These are phyloP conservation scores for Neogale vison DNA, from an alignment of 2,113 vertebrate genomes.

Conservation along the genomic window DNA sequence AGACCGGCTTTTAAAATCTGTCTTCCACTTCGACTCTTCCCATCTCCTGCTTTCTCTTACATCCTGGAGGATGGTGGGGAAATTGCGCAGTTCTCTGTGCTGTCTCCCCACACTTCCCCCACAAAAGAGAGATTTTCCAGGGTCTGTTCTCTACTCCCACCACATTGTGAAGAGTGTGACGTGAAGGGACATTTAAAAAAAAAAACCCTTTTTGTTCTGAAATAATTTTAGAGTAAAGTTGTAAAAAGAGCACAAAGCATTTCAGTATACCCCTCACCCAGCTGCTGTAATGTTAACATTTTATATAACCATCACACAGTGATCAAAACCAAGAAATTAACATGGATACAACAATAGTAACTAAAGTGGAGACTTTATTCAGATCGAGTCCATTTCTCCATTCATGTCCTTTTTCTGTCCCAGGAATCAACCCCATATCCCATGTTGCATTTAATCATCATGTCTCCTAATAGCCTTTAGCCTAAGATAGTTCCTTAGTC, in stretches of 20 bases:
- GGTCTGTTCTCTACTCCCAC: neutral
- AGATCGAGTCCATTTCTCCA: neutral
- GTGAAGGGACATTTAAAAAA: neutral
- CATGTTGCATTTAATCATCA: neutral
- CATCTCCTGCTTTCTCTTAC: neutral
- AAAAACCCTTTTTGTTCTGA: neutral
- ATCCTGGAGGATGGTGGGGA: neutral
- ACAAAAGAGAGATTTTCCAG: neutral
- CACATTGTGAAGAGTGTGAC: neutral
- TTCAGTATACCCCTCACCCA: neutral
- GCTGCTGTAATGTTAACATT: neutral
- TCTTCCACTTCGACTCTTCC: neutral
- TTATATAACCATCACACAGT: neutral
- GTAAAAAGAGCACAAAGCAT: neutral
- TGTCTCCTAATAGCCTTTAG: neutral
- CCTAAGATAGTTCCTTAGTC: neutral
- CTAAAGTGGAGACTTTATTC: neutral
- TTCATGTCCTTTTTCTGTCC: neutral
- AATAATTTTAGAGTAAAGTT: neutral
- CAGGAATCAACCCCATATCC: neutral
- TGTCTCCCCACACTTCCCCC: fast-evolving
- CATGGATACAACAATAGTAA: neutral
- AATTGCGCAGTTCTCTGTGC: neutral
- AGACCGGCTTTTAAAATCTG: neutral
- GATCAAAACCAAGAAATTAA: neutral